Evolutionary conservation across 2,888 invertebrate genomes (phyloP), one percentile per base, ranked within the genome.

Genomic region (Perizoma flavofasciatum): DNA sequence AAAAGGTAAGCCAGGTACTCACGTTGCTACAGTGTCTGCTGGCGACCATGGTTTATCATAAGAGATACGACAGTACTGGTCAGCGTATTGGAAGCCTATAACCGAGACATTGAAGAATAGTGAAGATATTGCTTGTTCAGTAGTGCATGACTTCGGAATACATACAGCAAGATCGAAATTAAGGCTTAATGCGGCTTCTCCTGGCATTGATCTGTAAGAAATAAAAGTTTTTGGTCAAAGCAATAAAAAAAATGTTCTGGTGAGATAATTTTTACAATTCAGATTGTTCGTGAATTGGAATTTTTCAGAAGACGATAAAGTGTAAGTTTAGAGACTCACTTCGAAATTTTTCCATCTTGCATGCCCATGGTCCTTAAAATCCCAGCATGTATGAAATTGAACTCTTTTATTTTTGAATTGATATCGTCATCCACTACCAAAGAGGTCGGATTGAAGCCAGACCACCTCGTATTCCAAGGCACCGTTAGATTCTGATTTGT

Each of bases 111-210:
- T 74, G 45, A 71, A 66, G 0, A 72, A 47, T 0, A 73, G 49
- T 0, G 67, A 69, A 0, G 64, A 55, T 32, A 78, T 49, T 0
- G 71, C 73, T 52, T 75, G 70, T 7, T 67, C 47, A 0, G 75
- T 69, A 0, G 76, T 67, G 55, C 81, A 81, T 7, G 74, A 52
- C 45, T 72, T 76, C 0, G 81, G 81, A n/a, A 81, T 65, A 49
- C 81, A 81, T 5, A 77, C 63, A 9, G 73, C 75, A 7, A 78
- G 37, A 45, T 51, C 51, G n/a, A 69, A 61, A n/a, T 51, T 52
- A 35, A 33, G 57, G 34, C 10, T 48, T 49, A 9, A 22, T 47
- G 40, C 43, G 46, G 33, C 35, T 32, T 47, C 47, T n/a, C 11
- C 49, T 50, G 39, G 39, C 39, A 40, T 47, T 55, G 57, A 40